These are phyloP conservation scores for Serrognathus titanus DNA, from an alignment of 2,888 invertebrate genomes.

Conservation along the genomic window DNA sequence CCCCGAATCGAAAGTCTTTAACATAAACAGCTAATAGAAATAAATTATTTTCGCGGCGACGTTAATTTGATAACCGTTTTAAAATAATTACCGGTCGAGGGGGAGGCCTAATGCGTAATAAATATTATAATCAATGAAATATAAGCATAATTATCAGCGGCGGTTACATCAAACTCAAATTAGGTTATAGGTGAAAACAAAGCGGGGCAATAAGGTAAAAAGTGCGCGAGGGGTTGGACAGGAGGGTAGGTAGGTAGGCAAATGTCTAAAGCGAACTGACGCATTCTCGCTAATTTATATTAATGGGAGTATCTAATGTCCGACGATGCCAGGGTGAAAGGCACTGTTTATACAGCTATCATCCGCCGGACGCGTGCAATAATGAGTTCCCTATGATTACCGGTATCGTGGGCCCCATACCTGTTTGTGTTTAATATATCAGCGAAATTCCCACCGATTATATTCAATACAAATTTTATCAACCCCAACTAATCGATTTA, in stretches of 20 bases:
- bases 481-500: too few species aligned
- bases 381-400: conserved; percentile 43
- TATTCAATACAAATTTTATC: too few species aligned
- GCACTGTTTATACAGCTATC: conserved; percentile 42
- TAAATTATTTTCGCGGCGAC: too few species aligned
- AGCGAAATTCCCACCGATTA: background rate
- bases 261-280: conserved; percentile 34
- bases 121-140: conserved; percentile 9
- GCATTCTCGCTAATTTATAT: conserved; percentile 43
- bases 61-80: too few species aligned
- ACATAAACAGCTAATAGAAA: too few species aligned
- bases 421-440: background rate
- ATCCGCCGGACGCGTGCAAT: conserved; percentile 41
- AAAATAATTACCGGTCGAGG: too few species aligned
- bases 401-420: conserved; percentile 21
- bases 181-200: conserved; percentile 36
- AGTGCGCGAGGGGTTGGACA: conserved; percentile 28
- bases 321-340: conserved; percentile 34
- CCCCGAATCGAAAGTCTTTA: too few species aligned
- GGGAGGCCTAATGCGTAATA: background rate
- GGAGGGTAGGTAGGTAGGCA: conserved; percentile 24
- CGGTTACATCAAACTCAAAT: conserved; percentile 31
- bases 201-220: conserved; percentile 32
- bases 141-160: conserved; percentile 13
- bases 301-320: conserved; percentile 45